Base-by-base conservation (phyloP, 2,113 vertebrate species). In the Condylura cristata region DNA sequence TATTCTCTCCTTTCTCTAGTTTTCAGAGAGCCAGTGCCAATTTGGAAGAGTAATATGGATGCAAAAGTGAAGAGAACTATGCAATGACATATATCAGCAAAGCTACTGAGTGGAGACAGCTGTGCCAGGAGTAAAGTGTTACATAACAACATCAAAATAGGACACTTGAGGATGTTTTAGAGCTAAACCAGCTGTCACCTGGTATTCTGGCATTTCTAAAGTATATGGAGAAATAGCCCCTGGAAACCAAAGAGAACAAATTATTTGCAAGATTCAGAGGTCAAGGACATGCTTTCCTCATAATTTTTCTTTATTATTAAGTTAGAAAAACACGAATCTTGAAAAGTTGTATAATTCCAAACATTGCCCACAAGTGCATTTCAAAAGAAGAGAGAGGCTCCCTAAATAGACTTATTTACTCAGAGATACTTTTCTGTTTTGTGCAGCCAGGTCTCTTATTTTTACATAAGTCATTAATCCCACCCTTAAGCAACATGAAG, bases 101-200 rank as follows among this genome's bases (percentile, higher is more conserved):
- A 32, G 89, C 30, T 56, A 68, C 0, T 26, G 66, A 80, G 75
- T 7, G 44, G 66, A 48, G 61, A 48, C 0, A 63, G 44, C 78
- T 12, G 60, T 48, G 90, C 28, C 72, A 75, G 46, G 74, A 90
- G 84, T 74, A 86, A 46, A 68, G 44, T 63, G 91, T 92, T 93
- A 94, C 72, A 65, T 86, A 96, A 96, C 8, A 48, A 74, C 72
- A 75, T 76, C 22, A 89, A 95, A 95, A 84, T 46, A 96, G 93
- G 91, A 78, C 56, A 58, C 93, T n/a, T 74, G 72, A 91, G 91
- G 87, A 89, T 75, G 81, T 53, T 87, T 93, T 17, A 81, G 80
- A 88, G 58, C 87, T 85, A 20, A 87, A 82, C 83, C 76, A 88
- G 91, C 93, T 95, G 95, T 71, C 80, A 81, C 80, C 39, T 89